These are phyloP conservation scores for Aegotheles bennettii DNA, from an alignment of 2,113 vertebrate genomes.

Conservation along the genomic window DNA sequence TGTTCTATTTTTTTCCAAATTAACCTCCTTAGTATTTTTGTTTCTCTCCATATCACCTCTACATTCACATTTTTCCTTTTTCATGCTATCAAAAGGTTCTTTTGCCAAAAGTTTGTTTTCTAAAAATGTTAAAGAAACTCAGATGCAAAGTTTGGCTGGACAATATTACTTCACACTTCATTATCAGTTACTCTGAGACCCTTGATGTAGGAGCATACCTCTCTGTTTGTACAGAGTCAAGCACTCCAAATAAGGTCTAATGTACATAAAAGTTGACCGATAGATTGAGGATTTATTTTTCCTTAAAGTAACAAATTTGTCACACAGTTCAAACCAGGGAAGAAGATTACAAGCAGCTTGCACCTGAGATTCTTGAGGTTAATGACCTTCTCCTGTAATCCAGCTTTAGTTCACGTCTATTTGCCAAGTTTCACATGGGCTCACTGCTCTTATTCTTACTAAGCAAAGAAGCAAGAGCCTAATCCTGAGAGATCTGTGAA, in stretches of 20 bases:
- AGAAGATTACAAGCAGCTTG: conserved; percentile 29
- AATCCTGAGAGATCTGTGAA: background rate
- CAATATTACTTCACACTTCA: background rate
- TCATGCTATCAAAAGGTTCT: background rate
- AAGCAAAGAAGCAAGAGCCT: background rate
- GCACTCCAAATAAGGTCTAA: background rate
- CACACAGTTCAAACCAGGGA: conserved; percentile 14
- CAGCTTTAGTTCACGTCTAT: conserved; percentile 14
- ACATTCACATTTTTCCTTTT: background rate
- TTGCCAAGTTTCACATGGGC: background rate
- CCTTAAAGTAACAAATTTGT: background rate
- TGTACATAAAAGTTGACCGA: background rate
- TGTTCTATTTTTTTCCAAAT: background rate
- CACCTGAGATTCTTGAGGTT: background rate
- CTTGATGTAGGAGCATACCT: background rate
- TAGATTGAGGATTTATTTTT: background rate
- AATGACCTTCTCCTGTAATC: conserved; percentile 29
- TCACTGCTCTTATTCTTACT: background rate
- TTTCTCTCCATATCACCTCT: background rate
- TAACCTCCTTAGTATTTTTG: background rate
- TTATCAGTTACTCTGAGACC: background rate
- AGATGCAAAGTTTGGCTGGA: background rate
- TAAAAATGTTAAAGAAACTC: background rate
- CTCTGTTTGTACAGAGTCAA: background rate
- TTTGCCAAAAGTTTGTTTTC: background rate